Conservation (phyloP, 2,113 vertebrate genomes). For the Corythaeola cristata region DNA sequence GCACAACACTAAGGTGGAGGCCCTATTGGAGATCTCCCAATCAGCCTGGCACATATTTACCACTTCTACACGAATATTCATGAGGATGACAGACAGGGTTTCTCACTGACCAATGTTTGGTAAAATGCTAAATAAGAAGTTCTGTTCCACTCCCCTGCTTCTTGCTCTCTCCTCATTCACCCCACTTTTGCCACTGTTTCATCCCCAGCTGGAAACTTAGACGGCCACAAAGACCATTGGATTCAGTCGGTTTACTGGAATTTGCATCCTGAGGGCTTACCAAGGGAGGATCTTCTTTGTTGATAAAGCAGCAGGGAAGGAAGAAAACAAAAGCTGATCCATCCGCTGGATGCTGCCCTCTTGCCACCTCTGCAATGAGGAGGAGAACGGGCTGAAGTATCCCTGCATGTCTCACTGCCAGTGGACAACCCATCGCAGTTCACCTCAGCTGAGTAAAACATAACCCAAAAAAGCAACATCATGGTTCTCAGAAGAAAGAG, state of each 20-base stretch:
- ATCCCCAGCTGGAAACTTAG: neutral
- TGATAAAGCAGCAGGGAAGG: neutral
- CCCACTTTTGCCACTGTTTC: neutral
- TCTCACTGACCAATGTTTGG: neutral
- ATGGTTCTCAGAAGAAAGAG: neutral
- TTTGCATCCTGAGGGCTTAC: neutral
- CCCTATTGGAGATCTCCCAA: rapidly evolving
- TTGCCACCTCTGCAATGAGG: neutral
- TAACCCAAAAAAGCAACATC: neutral
- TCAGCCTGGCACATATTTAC: neutral
- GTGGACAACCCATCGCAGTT: neutral
- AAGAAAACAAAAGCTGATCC: neutral
- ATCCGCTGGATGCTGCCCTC: neutral
- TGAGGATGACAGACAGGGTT: neutral
- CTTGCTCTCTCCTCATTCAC: neutral
- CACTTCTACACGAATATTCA: rapidly evolving
- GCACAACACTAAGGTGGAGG: neutral
- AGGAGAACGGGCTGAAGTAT: neutral
- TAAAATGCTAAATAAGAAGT: neutral
- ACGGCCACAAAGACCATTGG: neutral
- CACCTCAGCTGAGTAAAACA: neutral
- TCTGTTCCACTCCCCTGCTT: neutral
- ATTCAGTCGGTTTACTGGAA: neutral
- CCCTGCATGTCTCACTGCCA: neutral
- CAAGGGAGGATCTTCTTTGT: neutral